These are phyloP conservation scores for Aegithalos caudatus DNA, from an alignment of 2,113 vertebrate genomes.

Conservation along the genomic window DNA sequence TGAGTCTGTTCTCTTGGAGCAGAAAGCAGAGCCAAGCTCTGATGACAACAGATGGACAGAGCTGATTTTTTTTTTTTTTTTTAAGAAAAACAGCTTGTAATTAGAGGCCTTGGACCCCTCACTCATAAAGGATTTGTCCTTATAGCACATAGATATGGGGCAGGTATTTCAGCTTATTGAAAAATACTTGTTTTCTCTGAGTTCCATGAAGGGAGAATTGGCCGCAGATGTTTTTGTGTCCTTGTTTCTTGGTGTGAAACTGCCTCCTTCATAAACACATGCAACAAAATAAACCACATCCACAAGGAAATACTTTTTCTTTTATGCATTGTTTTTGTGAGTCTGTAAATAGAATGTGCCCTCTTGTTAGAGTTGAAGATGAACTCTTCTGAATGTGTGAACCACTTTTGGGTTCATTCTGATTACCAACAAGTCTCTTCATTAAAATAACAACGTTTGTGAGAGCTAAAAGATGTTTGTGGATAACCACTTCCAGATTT, in stretches of 20 bases:
- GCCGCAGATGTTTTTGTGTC: neutral
- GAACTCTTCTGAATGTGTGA: neutral
- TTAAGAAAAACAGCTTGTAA: neutral
- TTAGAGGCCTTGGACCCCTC: neutral
- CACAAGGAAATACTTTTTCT: neutral
- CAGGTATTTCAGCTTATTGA: neutral
- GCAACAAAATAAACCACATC: neutral
- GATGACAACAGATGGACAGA: slow-evolving; percentile 24
- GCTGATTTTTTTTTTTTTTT: neutral
- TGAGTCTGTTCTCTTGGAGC: slow-evolving; percentile 8
- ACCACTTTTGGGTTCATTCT: neutral
- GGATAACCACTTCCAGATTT: neutral
- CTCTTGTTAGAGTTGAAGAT: neutral
- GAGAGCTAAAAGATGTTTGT: neutral
- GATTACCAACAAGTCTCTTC: neutral
- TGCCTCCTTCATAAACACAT: neutral
- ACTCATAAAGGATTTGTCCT: neutral
- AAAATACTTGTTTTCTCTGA: neutral
- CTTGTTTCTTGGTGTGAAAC: neutral
- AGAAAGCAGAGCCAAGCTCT: slow-evolving; percentile 20
- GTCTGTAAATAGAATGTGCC: neutral
- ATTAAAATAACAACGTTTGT: neutral
- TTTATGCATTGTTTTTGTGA: neutral
- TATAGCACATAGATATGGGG: neutral
- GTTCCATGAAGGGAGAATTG: neutral